A percentile compares a stretch with the other conserved stretches of the same genome.
phyloP scores from a whole-genome alignment of 2,797 vertebrate species.

The Cyclura pinguis region DNA sequence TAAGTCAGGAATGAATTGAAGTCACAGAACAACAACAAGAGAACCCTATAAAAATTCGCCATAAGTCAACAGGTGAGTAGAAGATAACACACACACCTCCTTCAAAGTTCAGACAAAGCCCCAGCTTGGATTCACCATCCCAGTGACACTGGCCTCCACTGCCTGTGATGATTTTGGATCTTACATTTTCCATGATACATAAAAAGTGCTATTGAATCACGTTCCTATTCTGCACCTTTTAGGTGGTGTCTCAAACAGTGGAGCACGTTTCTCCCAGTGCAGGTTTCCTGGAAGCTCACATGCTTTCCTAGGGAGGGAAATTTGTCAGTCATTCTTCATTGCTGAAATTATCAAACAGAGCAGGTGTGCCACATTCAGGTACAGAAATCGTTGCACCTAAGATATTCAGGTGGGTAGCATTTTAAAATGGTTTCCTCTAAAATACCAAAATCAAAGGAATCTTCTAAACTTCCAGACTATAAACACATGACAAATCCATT shows the following conservation, averaged over 20 bases:
- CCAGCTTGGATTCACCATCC: no score
- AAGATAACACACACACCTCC: no score
- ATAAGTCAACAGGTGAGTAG: no score
- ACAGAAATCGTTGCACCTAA: background rate
- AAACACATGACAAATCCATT: background rate
- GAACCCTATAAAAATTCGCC: no score
- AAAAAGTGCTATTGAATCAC: background rate
- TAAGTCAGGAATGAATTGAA: no score
- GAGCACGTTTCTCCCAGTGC: background rate
- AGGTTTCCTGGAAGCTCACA: background rate
- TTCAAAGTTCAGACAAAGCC: no score
- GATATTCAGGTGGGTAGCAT: background rate
- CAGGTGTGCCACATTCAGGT: background rate
- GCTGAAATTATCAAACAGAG: background rate
- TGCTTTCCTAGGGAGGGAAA: background rate
- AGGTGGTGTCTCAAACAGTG: background rate
- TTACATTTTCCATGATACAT: background rate
- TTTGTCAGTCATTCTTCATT: background rate
- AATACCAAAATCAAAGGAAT: background rate
- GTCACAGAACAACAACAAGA: no score
- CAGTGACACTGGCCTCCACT: background rate
- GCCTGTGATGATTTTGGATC: background rate
- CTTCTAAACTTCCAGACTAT: background rate
- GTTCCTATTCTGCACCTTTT: background rate
- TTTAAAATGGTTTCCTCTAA: background rate